Percentiles rank a stretch among this genome's conserved stretches.
Conservation (phyloP, 2,888 invertebrate genomes). For the Acanthosoma haemorrhoidale region DNA sequence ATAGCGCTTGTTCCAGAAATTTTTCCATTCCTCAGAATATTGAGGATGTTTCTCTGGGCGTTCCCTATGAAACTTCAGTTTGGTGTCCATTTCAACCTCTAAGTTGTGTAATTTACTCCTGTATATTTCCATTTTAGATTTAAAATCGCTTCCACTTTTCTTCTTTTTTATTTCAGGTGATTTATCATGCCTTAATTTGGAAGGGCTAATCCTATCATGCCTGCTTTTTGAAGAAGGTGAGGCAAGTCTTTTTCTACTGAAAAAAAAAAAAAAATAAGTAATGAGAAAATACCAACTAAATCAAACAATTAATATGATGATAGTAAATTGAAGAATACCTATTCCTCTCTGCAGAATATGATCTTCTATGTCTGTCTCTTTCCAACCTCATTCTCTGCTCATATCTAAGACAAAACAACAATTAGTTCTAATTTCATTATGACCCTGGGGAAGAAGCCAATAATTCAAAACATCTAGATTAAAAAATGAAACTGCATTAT, state of each 20-base stretch:
- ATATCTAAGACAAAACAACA: background rate
- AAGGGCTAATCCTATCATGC: background rate
- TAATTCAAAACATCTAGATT: too few species aligned
- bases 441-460: too few species aligned
- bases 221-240: background rate
- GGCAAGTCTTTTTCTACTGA: background rate
- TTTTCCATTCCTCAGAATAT: constrained; percentile 85
- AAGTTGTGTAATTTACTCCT: constrained; percentile 52
- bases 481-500: too few species aligned
- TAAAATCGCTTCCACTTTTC: constrained; percentile 36
- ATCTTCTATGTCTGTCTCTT: background rate
- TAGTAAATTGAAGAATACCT: background rate
- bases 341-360: constrained; percentile 1
- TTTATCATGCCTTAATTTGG: background rate
- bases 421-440: background rate
- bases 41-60: constrained; percentile 84
- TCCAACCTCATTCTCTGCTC: background rate
- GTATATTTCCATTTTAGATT: constrained; percentile 52
- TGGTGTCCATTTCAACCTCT: constrained; percentile 42
- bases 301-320: background rate
- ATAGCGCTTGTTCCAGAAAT: constrained; percentile 79
- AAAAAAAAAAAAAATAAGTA: background rate
- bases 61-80: constrained; percentile 67
- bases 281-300: background rate
- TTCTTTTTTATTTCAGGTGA: constrained; percentile 22